phyloP scores from a whole-genome alignment of 2,113 vertebrate species.

The Anguilla japonica region DNA sequence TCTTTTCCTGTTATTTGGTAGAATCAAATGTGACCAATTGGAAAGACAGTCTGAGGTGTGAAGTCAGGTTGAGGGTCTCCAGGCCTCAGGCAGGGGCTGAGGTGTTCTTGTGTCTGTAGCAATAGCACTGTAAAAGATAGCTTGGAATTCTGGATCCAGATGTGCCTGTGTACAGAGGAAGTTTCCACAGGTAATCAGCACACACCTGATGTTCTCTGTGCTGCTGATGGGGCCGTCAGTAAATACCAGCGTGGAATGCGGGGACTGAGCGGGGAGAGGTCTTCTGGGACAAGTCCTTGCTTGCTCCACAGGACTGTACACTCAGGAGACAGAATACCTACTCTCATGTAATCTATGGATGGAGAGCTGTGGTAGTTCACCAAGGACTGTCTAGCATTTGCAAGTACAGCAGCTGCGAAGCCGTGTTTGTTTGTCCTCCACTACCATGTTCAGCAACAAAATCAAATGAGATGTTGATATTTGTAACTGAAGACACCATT shows the following conservation, averaged over 20 bases:
- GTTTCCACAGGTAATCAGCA: conserved; percentile 38
- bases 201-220: conserved; percentile 18
- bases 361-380: neutral
- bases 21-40: neutral
- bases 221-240: conserved; percentile 17
- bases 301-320: conserved; percentile 38
- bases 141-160: conserved; percentile 68
- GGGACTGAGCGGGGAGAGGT: conserved; percentile 16
- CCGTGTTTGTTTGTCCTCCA: neutral
- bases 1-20: neutral
- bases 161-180: conserved; percentile 61
- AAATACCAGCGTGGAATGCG: conserved; percentile 29
- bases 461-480: conserved; percentile 12
- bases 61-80: conserved; percentile 14
- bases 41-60: neutral
- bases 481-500: conserved; percentile 25
- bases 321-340: neutral
- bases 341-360: neutral
- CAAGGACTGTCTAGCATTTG: neutral
- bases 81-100: conserved; percentile 17
- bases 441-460: neutral
- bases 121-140: conserved; percentile 43
- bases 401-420: neutral
- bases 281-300: conserved; percentile 21
- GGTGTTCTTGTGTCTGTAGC: conserved; percentile 46